These are phyloP conservation scores for Hippoglossus hippoglossus DNA, from an alignment of 2,797 vertebrate species.

Conservation along the genomic window DNA sequence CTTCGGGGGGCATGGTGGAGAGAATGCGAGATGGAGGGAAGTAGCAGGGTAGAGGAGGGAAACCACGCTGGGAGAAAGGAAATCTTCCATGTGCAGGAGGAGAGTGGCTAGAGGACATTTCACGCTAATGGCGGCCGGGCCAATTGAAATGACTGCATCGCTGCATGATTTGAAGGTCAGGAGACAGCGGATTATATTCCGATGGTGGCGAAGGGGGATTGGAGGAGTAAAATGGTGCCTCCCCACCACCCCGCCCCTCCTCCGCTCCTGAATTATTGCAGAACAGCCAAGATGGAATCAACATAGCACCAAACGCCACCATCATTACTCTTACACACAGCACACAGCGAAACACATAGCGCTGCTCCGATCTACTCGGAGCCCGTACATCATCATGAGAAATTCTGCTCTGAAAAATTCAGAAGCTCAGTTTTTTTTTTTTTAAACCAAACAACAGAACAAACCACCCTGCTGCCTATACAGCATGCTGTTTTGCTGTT, in stretches of 20 bases:
- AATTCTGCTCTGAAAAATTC: conserved; percentile 60
- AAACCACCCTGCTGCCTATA: background rate
- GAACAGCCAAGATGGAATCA: conserved; percentile 82
- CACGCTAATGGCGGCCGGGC: conserved; percentile 85
- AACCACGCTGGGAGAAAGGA: conserved; percentile 85
- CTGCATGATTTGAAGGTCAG: conserved; percentile 89
- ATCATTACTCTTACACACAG: conserved; percentile 77
- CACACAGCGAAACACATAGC: conserved; percentile 60
- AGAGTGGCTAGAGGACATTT: conserved; percentile 87
- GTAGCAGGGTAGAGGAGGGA: conserved; percentile 79
- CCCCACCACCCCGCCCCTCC: conserved; percentile 58
- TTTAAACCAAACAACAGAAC: conserved; percentile 46
- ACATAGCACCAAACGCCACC: conserved; percentile 72
- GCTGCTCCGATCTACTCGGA: conserved; percentile 39
- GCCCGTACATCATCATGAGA: conserved; percentile 59
- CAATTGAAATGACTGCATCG: conserved; percentile 87
- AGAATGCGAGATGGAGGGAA: conserved; percentile 73
- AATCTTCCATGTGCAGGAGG: conserved; percentile 82
- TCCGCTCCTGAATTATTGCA: conserved; percentile 79
- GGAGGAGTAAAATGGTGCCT: conserved; percentile 80
- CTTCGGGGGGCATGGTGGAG: conserved; percentile 69
- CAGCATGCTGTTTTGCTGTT: conserved; percentile 4
- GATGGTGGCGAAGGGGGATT: conserved; percentile 79
- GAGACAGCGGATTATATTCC: conserved; percentile 88
- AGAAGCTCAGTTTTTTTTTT: conserved; percentile 33